Evolutionary conservation across 2,113 vertebrate species (phyloP).

Genomic region (Noctilio leporinus): DNA sequence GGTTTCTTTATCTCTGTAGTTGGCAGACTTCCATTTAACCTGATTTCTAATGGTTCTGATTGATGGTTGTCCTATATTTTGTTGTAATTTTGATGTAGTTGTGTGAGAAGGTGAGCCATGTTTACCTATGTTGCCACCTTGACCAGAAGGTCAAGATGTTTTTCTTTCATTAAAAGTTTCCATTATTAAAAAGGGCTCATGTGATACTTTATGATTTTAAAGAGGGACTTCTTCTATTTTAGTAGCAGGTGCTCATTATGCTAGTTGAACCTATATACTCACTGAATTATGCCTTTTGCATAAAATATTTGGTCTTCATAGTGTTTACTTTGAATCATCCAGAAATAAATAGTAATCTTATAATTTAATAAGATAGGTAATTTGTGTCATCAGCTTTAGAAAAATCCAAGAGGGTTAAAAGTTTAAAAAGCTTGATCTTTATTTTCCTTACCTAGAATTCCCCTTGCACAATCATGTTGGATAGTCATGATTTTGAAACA

Average conservation of each 20-base stretch:
- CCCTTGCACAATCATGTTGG: neutral
- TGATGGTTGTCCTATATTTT: too few relatives aligned
- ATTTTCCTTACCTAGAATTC: neutral
- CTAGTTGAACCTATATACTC: neutral
- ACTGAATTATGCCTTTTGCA: neutral
- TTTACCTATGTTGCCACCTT: too few relatives aligned
- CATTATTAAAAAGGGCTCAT: neutral
- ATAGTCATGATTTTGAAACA: neutral
- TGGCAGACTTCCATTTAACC: too few relatives aligned
- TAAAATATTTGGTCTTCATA: neutral
- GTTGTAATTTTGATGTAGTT: too few relatives aligned
- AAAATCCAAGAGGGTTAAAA: neutral
- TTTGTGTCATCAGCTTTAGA: neutral
- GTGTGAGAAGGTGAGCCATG: too few relatives aligned
- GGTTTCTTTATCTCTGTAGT: too few relatives aligned
- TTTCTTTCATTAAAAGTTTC: neutral
- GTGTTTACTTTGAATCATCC: neutral
- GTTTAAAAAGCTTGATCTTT: neutral
- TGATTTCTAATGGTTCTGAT: too few relatives aligned
- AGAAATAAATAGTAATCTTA: neutral
- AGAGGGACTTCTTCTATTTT: neutral
- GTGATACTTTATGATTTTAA: neutral
- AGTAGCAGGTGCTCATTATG: neutral
- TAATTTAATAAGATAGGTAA: neutral
- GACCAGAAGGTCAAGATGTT: too few relatives aligned